A percentile compares a stretch with the other conserved stretches of the same genome.
These are phyloP conservation scores for Campylomormyrus tamandua DNA, from an alignment of 2,113 vertebrate genomes.

Conservation along the genomic window DNA sequence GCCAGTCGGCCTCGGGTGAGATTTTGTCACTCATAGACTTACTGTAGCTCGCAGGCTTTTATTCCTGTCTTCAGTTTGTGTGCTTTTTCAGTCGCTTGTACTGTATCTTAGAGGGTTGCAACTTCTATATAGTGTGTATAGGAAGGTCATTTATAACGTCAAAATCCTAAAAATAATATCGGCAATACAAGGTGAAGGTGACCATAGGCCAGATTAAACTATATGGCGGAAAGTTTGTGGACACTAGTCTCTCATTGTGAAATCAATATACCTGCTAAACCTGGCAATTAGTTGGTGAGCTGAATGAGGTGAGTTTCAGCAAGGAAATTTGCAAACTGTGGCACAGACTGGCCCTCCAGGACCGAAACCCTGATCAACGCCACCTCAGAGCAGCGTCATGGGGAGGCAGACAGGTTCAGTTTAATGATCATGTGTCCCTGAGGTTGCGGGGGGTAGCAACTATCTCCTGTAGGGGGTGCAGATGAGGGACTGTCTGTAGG, in stretches of 20 bases:
- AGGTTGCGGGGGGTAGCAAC: background rate
- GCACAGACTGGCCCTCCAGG: background rate
- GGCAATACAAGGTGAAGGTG: background rate
- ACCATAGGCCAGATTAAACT: background rate
- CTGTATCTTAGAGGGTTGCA: background rate
- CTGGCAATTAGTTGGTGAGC: background rate
- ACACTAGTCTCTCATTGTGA: background rate
- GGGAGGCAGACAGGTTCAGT: background rate
- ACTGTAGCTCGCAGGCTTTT: background rate
- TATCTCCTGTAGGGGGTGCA: background rate
- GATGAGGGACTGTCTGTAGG: background rate
- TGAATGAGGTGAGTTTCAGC: background rate
- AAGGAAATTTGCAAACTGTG: background rate
- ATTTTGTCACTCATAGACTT: background rate
- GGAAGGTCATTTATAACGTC: background rate
- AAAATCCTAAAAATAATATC: background rate
- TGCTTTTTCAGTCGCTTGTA: background rate
- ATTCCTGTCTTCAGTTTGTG: background rate
- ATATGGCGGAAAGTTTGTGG: background rate
- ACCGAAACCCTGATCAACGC: background rate
- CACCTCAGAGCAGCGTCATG: background rate
- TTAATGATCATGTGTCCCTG: background rate
- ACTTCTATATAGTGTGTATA: background rate
- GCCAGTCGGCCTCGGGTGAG: background rate
- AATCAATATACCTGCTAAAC: background rate